Base-by-base conservation (phyloP, 2,113 vertebrate genomes). In the Melanerpes aurifrons region DNA sequence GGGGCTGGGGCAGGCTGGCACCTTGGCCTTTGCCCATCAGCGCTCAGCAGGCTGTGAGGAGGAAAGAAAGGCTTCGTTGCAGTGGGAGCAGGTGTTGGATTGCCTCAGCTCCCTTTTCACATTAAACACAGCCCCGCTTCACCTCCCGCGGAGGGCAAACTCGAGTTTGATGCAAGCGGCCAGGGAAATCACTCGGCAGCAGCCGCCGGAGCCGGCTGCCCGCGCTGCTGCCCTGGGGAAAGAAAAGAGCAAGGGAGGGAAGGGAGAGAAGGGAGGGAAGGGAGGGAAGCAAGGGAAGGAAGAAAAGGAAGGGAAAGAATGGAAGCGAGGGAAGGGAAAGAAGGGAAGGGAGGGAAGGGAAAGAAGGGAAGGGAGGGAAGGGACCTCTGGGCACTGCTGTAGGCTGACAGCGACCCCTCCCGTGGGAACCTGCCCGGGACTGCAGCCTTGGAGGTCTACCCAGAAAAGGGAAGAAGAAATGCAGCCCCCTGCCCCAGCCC, bases 31-130 rank as follows among this genome's bases (percentile, higher is more conserved):
- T 79, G 53, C 68, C 79, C 89, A 80, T 90, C 83, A 13, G 59
- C n/a, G 84, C 71, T 96, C 83, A 77, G 21, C 21, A 91, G 84
- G 69, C 83, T 69, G 89, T 90, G 95, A 93, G 94, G 81, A 95
- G 83, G 75, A 83, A 77, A 92, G 75, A 83, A 77, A 92, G 57
- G 86, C 88, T 94, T 95, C 94, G 90, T 89, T 95, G 92, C 59
- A 86, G 87, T 7, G 86, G 87, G 90, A 96, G 96, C 93, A 94
- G 93, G 87, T 94, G 94, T 87, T 88, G 83, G 82, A 94, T 94
- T 86, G 63, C 75, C 87, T 91, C 5, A 3, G 70, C 56, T 86
- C 79, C 86, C 93, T 94, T 87, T 89, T 91, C 40, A 15, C 81
- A 94, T 91, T 78, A 71, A 90, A 77, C 69, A 31, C 86, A 91